Evolutionary conservation across 2,797 vertebrate species (phyloP).

Genomic region (Pitangus sulphuratus): DNA sequence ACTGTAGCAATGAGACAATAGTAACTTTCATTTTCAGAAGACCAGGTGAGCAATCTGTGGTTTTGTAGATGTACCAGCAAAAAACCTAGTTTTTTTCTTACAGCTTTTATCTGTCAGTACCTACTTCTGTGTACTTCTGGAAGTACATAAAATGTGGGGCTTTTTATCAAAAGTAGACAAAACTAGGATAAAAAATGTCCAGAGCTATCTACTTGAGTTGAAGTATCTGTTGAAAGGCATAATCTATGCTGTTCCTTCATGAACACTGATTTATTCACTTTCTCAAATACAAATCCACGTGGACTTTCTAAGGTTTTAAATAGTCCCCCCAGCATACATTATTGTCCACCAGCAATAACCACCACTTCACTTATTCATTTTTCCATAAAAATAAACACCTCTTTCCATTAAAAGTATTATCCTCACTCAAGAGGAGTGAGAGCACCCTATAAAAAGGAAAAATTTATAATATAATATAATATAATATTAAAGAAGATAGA

Average conservation of each 20-base stretch:
- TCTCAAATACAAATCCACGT: not conserved
- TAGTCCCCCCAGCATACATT: not conserved
- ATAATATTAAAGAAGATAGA: not conserved
- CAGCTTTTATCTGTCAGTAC: not conserved
- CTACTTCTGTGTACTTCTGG: not conserved
- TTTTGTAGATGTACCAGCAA: not conserved
- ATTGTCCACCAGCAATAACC: not conserved
- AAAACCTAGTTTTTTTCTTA: not conserved
- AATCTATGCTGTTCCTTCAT: not conserved
- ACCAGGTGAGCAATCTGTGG: not conserved
- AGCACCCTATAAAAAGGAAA: not conserved
- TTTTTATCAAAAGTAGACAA: not conserved
- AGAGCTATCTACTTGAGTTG: not conserved
- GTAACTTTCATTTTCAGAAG: not conserved
- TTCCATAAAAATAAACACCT: not conserved
- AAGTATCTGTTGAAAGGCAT: not conserved
- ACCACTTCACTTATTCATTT: not conserved
- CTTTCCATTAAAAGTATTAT: not conserved
- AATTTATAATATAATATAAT: rapidly evolving
- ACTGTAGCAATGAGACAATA: not conserved
- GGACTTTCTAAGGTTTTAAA: not conserved
- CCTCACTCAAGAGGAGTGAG: not conserved
- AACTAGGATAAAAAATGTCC: not conserved
- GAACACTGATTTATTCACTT: not conserved
- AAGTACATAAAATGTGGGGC: not conserved